A percentile compares a stretch with the other conserved stretches of the same genome.
Conservation (phyloP, 2,113 vertebrate species). For the Myxocyprinus asiaticus region DNA sequence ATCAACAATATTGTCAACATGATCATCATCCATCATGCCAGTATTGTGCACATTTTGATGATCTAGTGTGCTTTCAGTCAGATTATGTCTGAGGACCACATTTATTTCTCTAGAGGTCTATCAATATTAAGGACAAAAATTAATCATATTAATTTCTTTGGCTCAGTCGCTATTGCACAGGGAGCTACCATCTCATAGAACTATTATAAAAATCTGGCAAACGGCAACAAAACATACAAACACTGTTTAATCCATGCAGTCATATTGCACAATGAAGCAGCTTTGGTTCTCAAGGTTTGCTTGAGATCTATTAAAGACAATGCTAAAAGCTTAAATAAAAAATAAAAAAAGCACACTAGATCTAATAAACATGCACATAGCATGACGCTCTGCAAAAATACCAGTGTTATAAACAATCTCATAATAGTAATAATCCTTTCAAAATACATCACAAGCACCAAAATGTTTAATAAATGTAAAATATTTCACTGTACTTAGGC, state of each 20-base stretch:
- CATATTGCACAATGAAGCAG: constrained; percentile 43
- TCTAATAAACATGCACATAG: constrained; percentile 22
- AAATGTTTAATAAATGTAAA: constrained; percentile 7
- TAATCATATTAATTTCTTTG: constrained; percentile 36
- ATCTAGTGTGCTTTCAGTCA: constrained; percentile 27
- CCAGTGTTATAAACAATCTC: background rate
- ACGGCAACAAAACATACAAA: constrained; percentile 20
- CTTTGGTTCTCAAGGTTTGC: constrained; percentile 33
- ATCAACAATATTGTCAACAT: background rate
- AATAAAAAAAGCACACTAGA: constrained; percentile 4
- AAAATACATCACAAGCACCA: constrained; percentile 34
- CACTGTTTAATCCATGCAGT: constrained; percentile 50
- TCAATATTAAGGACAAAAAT: background rate
- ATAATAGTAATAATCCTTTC: background rate
- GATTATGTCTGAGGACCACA: background rate
- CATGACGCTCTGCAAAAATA: constrained; percentile 17
- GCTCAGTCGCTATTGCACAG: constrained; percentile 67
- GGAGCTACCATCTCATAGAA: constrained; percentile 27
- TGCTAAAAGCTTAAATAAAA: constrained; percentile 32
- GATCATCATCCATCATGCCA: background rate
- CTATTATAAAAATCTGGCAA: constrained; percentile 14
- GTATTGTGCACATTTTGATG: constrained; percentile 30
- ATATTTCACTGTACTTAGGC: background rate
- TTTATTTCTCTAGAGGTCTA: background rate
- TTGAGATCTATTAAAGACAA: constrained; percentile 25